phyloP scores from a whole-genome alignment of 2,888 invertebrate genomes.

The Pheosia gnoma region DNA sequence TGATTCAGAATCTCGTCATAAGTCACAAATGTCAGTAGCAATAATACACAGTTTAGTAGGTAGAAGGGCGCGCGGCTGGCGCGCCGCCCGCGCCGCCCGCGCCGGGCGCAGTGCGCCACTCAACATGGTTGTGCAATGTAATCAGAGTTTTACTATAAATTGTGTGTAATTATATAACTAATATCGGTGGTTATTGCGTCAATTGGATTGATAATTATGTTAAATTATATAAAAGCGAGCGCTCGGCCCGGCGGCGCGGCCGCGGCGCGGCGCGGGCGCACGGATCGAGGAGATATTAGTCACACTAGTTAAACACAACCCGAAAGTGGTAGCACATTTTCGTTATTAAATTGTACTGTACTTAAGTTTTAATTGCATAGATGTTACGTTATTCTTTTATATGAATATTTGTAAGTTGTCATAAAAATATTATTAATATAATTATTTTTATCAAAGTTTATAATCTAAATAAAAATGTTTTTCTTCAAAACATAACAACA shows the following conservation, averaged over 20 bases:
- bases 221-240: conserved; percentile 25
- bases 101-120: conserved; percentile 28
- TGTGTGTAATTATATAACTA: conserved; percentile 41
- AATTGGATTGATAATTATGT: conserved; percentile 42
- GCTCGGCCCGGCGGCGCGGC: conserved; percentile 10
- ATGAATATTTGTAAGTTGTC: conserved; percentile 84
- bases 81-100: conserved; percentile 47
- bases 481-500: conserved; percentile 77
- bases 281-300: conserved; percentile 62
- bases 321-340: conserved; percentile 82
- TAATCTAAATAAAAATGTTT: conserved; percentile 85
- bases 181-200: conserved; percentile 29
- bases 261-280: conserved; percentile 26
- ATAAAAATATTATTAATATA: conserved; percentile 84
- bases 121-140: conserved; percentile 66
- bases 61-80: conserved; percentile 55
- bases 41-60: conserved; percentile 75
- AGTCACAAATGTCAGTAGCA: conserved; percentile 83
- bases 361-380: conserved; percentile 80
- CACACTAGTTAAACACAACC: conserved; percentile 81
- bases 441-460: conserved; percentile 86
- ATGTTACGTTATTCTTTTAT: conserved; percentile 84
- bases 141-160: conserved; percentile 53
- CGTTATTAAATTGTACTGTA: conserved; percentile 77
- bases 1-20: conserved; percentile 84